These are phyloP conservation scores for Micrasema longulum DNA, from an alignment of 1,140 invertebrate species.

Conservation along the genomic window DNA sequence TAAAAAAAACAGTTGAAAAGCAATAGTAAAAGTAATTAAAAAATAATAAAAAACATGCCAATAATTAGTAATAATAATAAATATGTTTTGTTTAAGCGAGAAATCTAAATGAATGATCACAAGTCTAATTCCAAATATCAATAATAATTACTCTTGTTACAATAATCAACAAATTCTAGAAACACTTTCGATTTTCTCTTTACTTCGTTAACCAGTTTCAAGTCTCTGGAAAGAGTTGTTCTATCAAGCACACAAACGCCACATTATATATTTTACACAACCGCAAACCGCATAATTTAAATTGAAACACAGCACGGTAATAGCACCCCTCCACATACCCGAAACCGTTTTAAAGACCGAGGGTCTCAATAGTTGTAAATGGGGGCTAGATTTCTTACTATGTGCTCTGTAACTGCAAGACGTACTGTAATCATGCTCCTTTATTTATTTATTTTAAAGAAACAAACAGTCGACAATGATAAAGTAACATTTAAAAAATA, in stretches of 20 bases:
- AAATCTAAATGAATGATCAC: not conserved
- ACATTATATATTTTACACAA: no score
- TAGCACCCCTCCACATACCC: no score
- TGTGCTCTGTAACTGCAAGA: no score
- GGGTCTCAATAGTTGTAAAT: no score
- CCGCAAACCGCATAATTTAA: no score
- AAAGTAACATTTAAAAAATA: no score
- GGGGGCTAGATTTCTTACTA: no score
- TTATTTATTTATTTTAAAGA: no score
- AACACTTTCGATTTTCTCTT: constrained; percentile 41
- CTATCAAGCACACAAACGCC: not conserved
- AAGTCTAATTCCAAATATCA: constrained; percentile 1
- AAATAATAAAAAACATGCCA: not conserved
- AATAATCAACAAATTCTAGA: constrained; percentile 4
- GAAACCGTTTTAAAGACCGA: no score
- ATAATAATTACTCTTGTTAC: not conserved
- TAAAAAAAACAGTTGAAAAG: not conserved
- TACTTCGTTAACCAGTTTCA: not conserved
- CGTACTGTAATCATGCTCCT: no score
- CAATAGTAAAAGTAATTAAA: not conserved
- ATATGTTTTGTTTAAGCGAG: not conserved
- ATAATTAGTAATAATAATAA: not conserved
- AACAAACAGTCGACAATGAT: no score
- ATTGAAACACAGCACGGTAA: no score
- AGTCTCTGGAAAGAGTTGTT: not conserved